These are phyloP conservation scores for Podargus strigoides DNA, from an alignment of 2,797 vertebrate species.

Conservation along the genomic window DNA sequence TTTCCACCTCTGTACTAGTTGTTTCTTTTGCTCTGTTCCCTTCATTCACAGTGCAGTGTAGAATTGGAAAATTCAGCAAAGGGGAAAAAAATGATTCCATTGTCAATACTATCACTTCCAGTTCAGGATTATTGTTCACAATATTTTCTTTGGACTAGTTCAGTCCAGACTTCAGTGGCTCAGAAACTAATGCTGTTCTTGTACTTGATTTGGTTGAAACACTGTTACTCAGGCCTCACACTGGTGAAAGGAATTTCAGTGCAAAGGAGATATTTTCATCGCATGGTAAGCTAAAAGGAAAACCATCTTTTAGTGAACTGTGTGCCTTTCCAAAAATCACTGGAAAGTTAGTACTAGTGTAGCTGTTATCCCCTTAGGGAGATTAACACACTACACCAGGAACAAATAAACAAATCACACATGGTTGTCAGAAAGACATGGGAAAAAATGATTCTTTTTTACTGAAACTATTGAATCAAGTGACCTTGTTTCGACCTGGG, in stretches of 20 bases:
- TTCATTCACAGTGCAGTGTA: not conserved
- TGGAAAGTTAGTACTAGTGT: not conserved
- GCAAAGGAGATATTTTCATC: not conserved
- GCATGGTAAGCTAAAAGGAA: not conserved
- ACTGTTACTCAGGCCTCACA: not conserved
- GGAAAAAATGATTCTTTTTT: not conserved
- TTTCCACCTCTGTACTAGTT: not conserved
- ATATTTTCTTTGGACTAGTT: not conserved
- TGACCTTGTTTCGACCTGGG: not conserved
- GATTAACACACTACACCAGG: not conserved
- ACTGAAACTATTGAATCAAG: not conserved
- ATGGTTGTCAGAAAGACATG: not conserved
- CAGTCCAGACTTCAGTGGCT: not conserved
- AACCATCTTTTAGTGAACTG: not conserved
- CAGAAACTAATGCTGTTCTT: not conserved
- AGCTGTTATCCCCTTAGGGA: not conserved
- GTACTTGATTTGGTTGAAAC: not conserved
- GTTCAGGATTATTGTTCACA: not conserved
- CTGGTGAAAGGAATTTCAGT: not conserved
- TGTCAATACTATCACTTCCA: not conserved
- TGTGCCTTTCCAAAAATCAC: not conserved
- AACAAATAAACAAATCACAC: conserved; percentile 33
- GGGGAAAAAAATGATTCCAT: not conserved
- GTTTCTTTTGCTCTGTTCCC: not conserved
- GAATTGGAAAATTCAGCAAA: not conserved